Evolutionary conservation across 2,113 vertebrate species (phyloP), one percentile per base, ranked within the genome.

Genomic region (Cebidichthys violaceus): DNA sequence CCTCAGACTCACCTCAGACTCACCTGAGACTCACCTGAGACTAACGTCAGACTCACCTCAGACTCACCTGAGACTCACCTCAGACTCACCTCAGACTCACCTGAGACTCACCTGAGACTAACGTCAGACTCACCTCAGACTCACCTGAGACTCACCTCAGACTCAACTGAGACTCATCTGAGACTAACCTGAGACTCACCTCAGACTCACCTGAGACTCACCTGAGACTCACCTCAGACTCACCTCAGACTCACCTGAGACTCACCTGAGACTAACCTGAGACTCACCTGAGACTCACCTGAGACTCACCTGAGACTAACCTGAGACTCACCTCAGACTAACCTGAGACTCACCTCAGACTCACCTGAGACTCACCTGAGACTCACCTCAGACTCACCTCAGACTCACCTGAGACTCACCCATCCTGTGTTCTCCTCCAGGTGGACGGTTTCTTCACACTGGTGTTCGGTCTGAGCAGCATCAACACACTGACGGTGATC

Each of bases 371-470:
- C 41, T 13, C 10, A 22, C 50, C 50, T 54, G 45, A 50, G 45
- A 50, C 15, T 4, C 45, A 50, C 35, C 7, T 52, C 7, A 52
- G 41, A 43, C 13, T 1, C 41, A 52, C 52, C 22, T 55, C 20
- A 22, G 50, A 52, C 8, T 3, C 45, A 50, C 35, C 5, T 50
- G 6, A 50, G 3, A 43, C 13, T 68, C 0, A 14, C 5, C 3
- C 64, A 24, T 70, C 39, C 52, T 45, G 20, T 71, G 39, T 13
- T 71, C n/a, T 75, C 33, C n/a, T 92, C 8, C 91, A 97, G 97
- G 79, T 97, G 77, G 96, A 97, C 85, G 96, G 97, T 0, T 97
- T 97, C 92, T 91, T 97, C 78, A 97, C 96, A 0, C 92, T 97
- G 45, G 81, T 97, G 3, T 97, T 96, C 52, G 96, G 96, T 52